Conservation (phyloP, 2,797 vertebrate species). For the Coluber constrictor region DNA sequence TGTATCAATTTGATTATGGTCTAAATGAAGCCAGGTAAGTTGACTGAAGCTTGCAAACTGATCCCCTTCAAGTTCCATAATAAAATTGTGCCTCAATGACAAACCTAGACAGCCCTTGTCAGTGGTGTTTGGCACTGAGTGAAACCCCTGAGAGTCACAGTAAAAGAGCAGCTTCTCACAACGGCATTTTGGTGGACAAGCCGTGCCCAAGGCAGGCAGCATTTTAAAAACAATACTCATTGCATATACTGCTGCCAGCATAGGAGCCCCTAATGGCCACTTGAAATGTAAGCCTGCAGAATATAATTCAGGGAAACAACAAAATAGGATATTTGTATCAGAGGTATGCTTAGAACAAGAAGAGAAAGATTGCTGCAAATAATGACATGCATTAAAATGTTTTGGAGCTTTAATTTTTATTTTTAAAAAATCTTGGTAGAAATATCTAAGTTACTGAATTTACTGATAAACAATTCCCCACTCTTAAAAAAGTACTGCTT, state of each 20-base stretch:
- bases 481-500: constrained; percentile 43
- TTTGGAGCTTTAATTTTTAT: constrained; percentile 24
- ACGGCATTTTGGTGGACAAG: constrained; percentile 99
- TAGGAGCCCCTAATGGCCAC: constrained; percentile 99
- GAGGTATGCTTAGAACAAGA: constrained; percentile 68
- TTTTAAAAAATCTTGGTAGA: constrained; percentile 44
- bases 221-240: constrained; percentile 97
- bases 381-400: constrained; percentile 67
- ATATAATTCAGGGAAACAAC: constrained; percentile 80
- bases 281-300: constrained; percentile 99
- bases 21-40: constrained; percentile 98
- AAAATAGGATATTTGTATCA: constrained; percentile 78
- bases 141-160: constrained; percentile 98
- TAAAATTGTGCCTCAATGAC: constrained; percentile 97
- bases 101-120: constrained; percentile 96
- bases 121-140: constrained; percentile 94
- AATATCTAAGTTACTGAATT: constrained; percentile 48
- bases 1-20: constrained; percentile 97
- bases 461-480: constrained; percentile 47
- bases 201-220: constrained; percentile 94
- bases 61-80: constrained; percentile 93
- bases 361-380: constrained; percentile 68
- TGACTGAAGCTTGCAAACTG: constrained; percentile 98
- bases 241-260: constrained; percentile 96
- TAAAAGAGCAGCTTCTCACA: constrained; percentile 99